Conservation (phyloP, 30 jellyfish, hydroid and myxozoan species). For the Mastigias papua region DNA sequence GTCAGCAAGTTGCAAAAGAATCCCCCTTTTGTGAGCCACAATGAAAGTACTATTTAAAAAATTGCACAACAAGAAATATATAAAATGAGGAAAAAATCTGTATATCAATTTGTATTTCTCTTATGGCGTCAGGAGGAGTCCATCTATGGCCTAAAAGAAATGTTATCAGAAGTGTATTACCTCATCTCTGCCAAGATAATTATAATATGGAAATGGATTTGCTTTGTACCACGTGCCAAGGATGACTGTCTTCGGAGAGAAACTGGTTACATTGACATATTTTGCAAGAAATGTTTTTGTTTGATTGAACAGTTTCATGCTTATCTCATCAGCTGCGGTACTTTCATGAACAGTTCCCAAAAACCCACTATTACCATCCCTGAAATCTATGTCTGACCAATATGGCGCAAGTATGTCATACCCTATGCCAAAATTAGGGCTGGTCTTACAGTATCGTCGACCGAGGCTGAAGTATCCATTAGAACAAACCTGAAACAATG, state of each 20-base stretch:
- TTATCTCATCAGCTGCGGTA: constrained; percentile 8
- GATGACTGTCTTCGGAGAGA: constrained; percentile 10
- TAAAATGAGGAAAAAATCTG: no score
- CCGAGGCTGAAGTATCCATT: constrained; percentile 23
- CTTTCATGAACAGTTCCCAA: constrained; percentile 4
- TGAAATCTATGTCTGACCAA: constrained; percentile 42
- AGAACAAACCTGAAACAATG: constrained; percentile 23
- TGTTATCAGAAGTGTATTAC: no score
- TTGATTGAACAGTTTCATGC: constrained; percentile 28
- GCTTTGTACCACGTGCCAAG: constrained; percentile 40
- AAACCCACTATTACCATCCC: constrained; percentile 22
- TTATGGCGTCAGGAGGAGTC: no score
- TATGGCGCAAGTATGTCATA: constrained; percentile 7
- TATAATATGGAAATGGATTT: constrained; percentile 29
- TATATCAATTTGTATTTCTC: no score
- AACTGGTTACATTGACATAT: constrained; percentile 16
- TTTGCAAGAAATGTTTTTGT: not conserved
- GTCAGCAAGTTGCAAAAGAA: no score
- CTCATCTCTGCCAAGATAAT: constrained; percentile 3
- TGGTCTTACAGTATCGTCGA: constrained; percentile 4
- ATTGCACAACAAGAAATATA: no score
- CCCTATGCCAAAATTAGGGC: not conserved
- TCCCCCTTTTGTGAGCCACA: no score
- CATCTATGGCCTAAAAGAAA: no score
- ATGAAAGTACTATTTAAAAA: no score